These are phyloP conservation scores for Hirundichthys speculiger DNA, from an alignment of 2,113 vertebrate genomes.

Conservation along the genomic window DNA sequence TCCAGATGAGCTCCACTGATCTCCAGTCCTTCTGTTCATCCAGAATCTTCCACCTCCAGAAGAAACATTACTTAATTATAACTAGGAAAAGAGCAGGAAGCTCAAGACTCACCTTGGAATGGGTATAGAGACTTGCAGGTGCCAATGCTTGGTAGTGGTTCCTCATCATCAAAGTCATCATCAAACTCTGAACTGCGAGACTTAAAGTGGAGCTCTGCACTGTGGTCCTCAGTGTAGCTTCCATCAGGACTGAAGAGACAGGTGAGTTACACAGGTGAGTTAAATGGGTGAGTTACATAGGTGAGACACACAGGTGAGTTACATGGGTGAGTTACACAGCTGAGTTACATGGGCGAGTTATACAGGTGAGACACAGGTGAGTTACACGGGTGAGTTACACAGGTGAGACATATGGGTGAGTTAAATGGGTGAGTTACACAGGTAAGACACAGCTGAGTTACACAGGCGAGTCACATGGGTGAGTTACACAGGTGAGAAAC, in stretches of 20 bases:
- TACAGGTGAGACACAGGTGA: background rate
- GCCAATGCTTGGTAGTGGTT: slow-evolving; percentile 92
- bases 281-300: background rate
- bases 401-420: background rate
- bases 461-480: too few relatives aligned
- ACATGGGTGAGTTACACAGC: too few relatives aligned
- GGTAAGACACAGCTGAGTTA: background rate
- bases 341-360: background rate
- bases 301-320: too few relatives aligned
- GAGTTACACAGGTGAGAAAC: too few relatives aligned
- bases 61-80: too few relatives aligned
- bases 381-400: background rate
- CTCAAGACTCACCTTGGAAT: slow-evolving; percentile 87
- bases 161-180: slow-evolving; percentile 96
- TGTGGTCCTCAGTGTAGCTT: slow-evolving; percentile 96
- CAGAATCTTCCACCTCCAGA: too few relatives aligned
- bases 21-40: too few relatives aligned
- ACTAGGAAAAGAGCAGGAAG: too few relatives aligned
- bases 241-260: slow-evolving; percentile 89
- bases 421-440: background rate
- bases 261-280: background rate
- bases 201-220: slow-evolving; percentile 91
- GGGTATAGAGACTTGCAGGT: slow-evolving; percentile 96
- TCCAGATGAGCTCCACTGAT: too few relatives aligned
- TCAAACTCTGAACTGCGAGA: slow-evolving; percentile 91